phyloP scores from a whole-genome alignment of 2,113 vertebrate species.

The Aegithalos caudatus region DNA sequence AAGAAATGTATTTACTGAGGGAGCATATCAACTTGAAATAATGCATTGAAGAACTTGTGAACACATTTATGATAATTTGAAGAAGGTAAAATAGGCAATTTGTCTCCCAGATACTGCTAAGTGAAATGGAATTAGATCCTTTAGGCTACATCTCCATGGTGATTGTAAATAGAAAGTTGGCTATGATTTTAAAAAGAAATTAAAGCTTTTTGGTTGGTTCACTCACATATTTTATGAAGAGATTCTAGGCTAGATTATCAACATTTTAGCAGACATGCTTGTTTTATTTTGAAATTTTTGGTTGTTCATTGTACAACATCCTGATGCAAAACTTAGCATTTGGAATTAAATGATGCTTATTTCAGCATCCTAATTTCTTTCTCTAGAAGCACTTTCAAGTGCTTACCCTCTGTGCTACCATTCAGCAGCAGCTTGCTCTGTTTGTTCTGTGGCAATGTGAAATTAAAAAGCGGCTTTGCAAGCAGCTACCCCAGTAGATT shows the following conservation, averaged over 20 bases:
- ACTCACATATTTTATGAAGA: background rate
- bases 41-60: background rate
- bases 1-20: background rate
- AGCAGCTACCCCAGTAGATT: background rate
- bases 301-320: background rate
- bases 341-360: background rate
- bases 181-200: background rate
- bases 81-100: background rate
- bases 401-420: background rate
- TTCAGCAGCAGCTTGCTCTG: constrained; percentile 14
- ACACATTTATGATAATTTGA: background rate
- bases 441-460: background rate
- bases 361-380: constrained; percentile 5
- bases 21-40: background rate
- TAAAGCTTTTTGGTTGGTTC: background rate
- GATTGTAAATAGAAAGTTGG: background rate
- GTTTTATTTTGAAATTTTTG: background rate
- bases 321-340: background rate
- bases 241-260: background rate
- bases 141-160: background rate
- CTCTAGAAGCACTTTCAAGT: background rate
- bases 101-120: background rate
- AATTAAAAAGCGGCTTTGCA: background rate
- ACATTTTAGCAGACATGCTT: background rate
- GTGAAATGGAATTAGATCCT: constrained; percentile 9